Evolutionary conservation across 2,113 vertebrate genomes (phyloP).

Genomic region (Conger conger): DNA sequence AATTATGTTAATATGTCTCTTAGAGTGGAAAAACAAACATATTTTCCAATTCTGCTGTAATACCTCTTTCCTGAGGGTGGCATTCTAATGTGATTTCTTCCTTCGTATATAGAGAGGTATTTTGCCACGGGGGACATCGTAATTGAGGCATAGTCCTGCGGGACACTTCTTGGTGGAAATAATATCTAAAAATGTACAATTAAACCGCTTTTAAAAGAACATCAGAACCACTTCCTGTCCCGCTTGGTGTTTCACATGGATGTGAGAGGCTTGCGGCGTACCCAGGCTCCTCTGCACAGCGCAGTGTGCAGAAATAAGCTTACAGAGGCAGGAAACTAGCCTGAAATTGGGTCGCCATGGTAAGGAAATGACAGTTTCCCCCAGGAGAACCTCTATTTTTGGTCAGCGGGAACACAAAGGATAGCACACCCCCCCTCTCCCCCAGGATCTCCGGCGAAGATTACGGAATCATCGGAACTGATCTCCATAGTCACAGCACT

Average conservation of each 20-base stretch:
- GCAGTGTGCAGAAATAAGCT: neutral
- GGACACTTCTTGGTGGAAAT: neutral
- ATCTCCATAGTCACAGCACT: neutral
- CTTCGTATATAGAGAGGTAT: neutral
- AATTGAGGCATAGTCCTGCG: neutral
- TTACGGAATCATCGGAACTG: neutral
- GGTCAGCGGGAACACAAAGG: slow-evolving; percentile 16
- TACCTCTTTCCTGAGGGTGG: neutral
- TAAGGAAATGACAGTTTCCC: neutral
- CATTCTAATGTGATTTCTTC: slow-evolving; percentile 4
- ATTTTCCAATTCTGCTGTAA: slow-evolving; percentile 1
- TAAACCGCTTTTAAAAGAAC: neutral
- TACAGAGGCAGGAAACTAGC: neutral
- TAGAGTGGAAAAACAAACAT: neutral
- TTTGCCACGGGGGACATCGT: neutral
- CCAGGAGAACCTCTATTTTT: slow-evolving; percentile 18
- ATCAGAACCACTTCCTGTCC: neutral
- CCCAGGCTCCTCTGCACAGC: neutral
- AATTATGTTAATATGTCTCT: neutral
- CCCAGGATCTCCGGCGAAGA: neutral
- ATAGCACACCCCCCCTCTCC: neutral
- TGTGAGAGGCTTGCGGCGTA: neutral
- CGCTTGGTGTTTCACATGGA: neutral
- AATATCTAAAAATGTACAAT: neutral
- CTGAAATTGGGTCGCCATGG: neutral